Conservation (phyloP, 2,797 vertebrate genomes). For the Chaunax sp. region DNA sequence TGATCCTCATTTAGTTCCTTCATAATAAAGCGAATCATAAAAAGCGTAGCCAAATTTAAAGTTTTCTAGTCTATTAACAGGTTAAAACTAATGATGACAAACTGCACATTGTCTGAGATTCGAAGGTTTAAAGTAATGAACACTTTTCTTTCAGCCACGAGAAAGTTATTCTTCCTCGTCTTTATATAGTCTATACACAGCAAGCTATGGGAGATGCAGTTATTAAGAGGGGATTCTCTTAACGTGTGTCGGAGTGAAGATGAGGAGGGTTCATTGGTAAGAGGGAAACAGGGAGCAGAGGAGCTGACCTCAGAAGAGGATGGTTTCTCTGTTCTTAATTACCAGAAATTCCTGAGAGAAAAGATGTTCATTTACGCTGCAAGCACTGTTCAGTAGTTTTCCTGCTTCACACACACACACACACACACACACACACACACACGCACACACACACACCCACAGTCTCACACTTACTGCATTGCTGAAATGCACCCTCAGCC, state of each 20-base stretch:
- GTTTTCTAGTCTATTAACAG: conserved; percentile 8
- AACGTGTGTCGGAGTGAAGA: conserved; percentile 3
- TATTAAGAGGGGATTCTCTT: conserved; percentile 16
- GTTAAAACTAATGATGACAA: conserved; percentile 10
- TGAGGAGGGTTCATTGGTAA: conserved; percentile 2
- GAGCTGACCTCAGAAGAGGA: conserved; percentile 52
- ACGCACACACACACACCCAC: background rate
- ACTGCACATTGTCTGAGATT: conserved; percentile 9
- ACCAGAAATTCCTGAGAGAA: conserved; percentile 36
- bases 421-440: background rate
- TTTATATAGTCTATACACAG: conserved; percentile 9
- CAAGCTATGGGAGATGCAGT: conserved; percentile 8
- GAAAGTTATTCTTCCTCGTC: conserved; percentile 11
- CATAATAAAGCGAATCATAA: conserved; percentile 14
- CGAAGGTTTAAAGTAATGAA: conserved; percentile 8
- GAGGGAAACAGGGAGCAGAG: conserved; percentile 30
- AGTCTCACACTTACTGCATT: conserved; percentile 4
- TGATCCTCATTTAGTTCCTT: conserved; percentile 29
- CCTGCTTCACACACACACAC: background rate
- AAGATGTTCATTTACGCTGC: conserved; percentile 14
- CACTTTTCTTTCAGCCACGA: conserved; percentile 10
- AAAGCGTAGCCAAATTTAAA: background rate
- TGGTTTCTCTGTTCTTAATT: conserved; percentile 52
- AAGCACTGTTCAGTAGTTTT: conserved; percentile 17
- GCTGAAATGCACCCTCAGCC: conserved; percentile 38